Evolutionary conservation across 1,140 invertebrate genomes (phyloP), one percentile per base, ranked within the genome.

Genomic region (Leptonema lineaticorne): DNA sequence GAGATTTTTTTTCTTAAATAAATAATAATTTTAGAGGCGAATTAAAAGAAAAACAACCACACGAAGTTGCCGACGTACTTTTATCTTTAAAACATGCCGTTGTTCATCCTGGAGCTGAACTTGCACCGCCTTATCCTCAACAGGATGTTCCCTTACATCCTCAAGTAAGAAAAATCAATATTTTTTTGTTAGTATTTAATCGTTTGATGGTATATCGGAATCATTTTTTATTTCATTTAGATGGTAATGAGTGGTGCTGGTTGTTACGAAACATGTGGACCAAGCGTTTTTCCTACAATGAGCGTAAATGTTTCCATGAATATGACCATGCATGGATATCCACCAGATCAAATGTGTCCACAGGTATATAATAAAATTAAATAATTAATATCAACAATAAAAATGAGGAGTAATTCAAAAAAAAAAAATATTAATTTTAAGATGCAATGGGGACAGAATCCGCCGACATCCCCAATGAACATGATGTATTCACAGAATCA

Each of bases 221-320:
- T 20, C n/a, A 37, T 7, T 8, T 37, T 62, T 37, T 24, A 24
- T 11, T 3, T 4, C 33, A 64, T 46, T 30, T 65, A 82, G 80
- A 81, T 83, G 80, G 64, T 74, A 41, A 78, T 82, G 77, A 77
- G 79, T 64, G 75, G 79, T 20, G 33, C 69, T 37, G 73, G 77
- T 4, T 76, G 69, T 63, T 85, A 76, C 77, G 81, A 78, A 76
- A 81, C 85, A 69, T 85, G 86, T 65, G 77, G 84, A 27, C 80
- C 80, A 0, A 80, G 86, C 16, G 84, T 89, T 72, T 93, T 93
- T 78, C 91, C 91, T 16, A 90, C 90, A 69, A 97, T 97, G 94
- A 94, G 92, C 74, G 94, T 97, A 66, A 97, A 97, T 76, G 94
- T 97, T 0, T 95, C 93, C 64, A 96, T 97, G 95, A 96, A 95